A percentile compares a stretch with the other conserved stretches of the same genome.
These are phyloP conservation scores for Isotomurus palustris DNA, from an alignment of 2,888 invertebrate genomes.

Conservation along the genomic window DNA sequence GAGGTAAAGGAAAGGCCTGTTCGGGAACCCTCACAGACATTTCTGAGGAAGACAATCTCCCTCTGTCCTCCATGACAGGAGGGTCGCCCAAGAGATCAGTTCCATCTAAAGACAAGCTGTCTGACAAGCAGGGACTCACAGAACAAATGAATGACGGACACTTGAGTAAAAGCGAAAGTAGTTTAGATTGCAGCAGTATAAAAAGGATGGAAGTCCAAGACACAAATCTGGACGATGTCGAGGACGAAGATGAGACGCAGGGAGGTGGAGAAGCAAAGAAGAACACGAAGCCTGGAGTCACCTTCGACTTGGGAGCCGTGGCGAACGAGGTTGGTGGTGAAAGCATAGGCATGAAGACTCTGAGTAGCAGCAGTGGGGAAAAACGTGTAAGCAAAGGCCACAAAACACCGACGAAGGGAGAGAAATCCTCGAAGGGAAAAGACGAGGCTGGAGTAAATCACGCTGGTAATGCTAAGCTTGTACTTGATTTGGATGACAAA, in stretches of 20 bases:
- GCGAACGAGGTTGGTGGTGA: slow-evolving; percentile 9
- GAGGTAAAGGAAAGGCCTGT: slow-evolving; percentile 19
- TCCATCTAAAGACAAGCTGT: too few species aligned
- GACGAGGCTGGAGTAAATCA: background rate
- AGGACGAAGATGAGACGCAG: slow-evolving; percentile 3
- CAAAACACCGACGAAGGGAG: background rate
- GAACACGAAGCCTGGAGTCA: background rate
- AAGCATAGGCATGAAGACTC: slow-evolving; percentile 23
- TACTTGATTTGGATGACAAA: slow-evolving; percentile 74
- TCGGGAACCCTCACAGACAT: slow-evolving; percentile 29
- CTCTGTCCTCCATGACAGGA: slow-evolving; percentile 17
- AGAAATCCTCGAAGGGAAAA: background rate
- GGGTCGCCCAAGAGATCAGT: too few species aligned
- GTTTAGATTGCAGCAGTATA: too few species aligned
- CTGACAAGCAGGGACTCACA: too few species aligned
- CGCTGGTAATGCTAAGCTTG: slow-evolving; percentile 64
- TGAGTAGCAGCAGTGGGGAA: slow-evolving; percentile 7
- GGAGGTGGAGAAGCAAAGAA: too few species aligned
- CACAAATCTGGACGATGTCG: slow-evolving; percentile 19
- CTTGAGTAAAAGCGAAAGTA: too few species aligned
- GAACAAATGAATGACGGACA: too few species aligned
- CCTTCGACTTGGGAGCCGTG: slow-evolving; percentile 5
- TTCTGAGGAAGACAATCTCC: slow-evolving; percentile 37
- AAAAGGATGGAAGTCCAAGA: slow-evolving; percentile 15
- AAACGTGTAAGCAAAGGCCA: background rate